These are phyloP conservation scores for Drosophila bocki DNA, from an alignment of 1,140 invertebrate genomes.

Conservation along the genomic window DNA sequence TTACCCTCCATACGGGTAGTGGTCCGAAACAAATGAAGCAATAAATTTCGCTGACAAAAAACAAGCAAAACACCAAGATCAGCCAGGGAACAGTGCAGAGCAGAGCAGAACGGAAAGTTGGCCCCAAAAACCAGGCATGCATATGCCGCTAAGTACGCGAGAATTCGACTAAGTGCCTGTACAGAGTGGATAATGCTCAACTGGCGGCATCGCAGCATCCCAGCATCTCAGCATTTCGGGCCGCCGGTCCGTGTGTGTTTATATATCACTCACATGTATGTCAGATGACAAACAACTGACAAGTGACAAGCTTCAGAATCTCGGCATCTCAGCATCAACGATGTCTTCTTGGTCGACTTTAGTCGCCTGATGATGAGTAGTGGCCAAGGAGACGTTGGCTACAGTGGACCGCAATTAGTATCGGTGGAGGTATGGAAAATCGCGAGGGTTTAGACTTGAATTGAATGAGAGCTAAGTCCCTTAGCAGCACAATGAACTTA, in stretches of 20 bases:
- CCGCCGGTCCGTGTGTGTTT: slow-evolving; percentile 71
- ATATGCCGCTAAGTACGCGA: slow-evolving; percentile 75
- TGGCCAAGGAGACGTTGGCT: slow-evolving; percentile 35
- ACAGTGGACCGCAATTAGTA: slow-evolving; percentile 32
- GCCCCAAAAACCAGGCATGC: slow-evolving; percentile 45
- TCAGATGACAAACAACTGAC: slow-evolving; percentile 84
- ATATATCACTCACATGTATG: slow-evolving; percentile 83
- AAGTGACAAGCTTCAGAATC: slow-evolving; percentile 80
- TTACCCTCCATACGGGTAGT: slow-evolving; percentile 37
- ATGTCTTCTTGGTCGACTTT: slow-evolving; percentile 42
- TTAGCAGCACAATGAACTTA: too few species aligned
- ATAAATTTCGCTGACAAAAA: slow-evolving; percentile 82
- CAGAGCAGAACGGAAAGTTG: slow-evolving; percentile 40
- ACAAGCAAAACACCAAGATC: slow-evolving; percentile 67
- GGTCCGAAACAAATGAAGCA: slow-evolving; percentile 78
- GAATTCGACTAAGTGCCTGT: slow-evolving; percentile 78
- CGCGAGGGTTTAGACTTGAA: background rate
- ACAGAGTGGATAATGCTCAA: slow-evolving; percentile 57
- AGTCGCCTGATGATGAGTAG: slow-evolving; percentile 48
- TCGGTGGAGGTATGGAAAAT: background rate
- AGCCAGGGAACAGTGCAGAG: slow-evolving; percentile 20
- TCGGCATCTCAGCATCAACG: slow-evolving; percentile 54
- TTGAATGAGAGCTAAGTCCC: background rate
- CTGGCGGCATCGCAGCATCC: slow-evolving; percentile 23
- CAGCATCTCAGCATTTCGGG: slow-evolving; percentile 32